These are phyloP conservation scores for Lycorma delicatula DNA, from an alignment of 1,140 invertebrate genomes.

Conservation along the genomic window DNA sequence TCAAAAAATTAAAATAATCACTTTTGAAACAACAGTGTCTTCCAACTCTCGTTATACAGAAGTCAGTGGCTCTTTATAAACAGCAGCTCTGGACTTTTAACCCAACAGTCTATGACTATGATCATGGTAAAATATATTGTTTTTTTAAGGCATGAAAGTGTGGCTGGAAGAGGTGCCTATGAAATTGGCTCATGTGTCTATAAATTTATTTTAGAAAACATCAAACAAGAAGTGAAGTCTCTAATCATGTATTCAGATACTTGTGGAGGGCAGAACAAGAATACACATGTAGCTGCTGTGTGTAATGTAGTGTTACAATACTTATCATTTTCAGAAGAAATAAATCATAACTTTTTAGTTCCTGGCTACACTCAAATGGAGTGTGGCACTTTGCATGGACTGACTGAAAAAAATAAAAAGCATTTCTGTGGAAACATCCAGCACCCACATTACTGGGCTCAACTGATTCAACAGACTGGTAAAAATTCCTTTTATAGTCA, in stretches of 20 bases:
- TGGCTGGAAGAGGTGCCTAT: constrained; percentile 14
- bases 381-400: background rate
- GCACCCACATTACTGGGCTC: background rate
- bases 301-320: background rate
- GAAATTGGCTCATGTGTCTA: constrained; percentile 17
- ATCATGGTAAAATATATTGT: constrained; percentile 18
- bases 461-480: background rate
- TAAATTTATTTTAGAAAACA: constrained; percentile 3
- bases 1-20: constrained; percentile 12
- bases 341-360: background rate
- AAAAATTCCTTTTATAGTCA: background rate
- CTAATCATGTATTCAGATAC: constrained; percentile 1
- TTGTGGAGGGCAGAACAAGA: background rate
- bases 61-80: constrained; percentile 16
- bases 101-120: constrained; percentile 16
- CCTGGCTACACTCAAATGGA: background rate
- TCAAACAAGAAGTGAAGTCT: background rate
- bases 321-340: background rate
- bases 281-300: background rate
- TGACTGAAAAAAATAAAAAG: background rate
- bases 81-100: constrained; percentile 22
- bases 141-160: constrained; percentile 19
- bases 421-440: background rate
- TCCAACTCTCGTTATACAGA: constrained; percentile 12
- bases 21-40: constrained; percentile 15